Evolutionary conservation across 2,797 vertebrate species (phyloP).

Genomic region (Manis javanica): DNA sequence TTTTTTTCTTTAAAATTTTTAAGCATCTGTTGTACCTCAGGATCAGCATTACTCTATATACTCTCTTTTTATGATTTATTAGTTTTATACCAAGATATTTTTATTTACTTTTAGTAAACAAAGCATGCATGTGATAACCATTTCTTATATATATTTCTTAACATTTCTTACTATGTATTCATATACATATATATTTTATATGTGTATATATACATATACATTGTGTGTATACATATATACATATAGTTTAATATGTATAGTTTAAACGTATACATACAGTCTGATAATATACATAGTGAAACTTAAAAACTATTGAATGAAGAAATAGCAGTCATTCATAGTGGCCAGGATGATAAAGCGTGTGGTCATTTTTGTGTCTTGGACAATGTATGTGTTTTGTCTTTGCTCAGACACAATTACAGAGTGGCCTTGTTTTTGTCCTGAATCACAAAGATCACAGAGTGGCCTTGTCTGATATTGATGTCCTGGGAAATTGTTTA

Average conservation of each 20-base stretch:
- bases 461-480: neutral
- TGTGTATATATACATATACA: neutral
- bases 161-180: neutral
- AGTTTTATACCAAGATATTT: neutral
- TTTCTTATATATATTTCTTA: neutral
- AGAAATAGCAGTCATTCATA: neutral
- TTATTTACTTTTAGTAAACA: neutral
- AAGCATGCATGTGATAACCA: neutral
- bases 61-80: neutral
- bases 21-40: neutral
- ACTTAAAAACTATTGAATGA: neutral
- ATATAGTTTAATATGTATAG: too few relatives aligned
- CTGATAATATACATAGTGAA: neutral
- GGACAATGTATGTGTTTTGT: neutral
- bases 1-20: neutral
- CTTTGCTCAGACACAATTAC: neutral
- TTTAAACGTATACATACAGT: too few relatives aligned
- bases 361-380: neutral
- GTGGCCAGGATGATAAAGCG: neutral
- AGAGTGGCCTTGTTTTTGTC: neutral
- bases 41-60: neutral
- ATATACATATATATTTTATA: neutral
- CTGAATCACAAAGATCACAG: neutral
- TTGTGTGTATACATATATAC: neutral
- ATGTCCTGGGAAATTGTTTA: neutral